These are phyloP conservation scores for Synergus laeviventris DNA, from an alignment of 2,888 invertebrate genomes.

Conservation along the genomic window DNA sequence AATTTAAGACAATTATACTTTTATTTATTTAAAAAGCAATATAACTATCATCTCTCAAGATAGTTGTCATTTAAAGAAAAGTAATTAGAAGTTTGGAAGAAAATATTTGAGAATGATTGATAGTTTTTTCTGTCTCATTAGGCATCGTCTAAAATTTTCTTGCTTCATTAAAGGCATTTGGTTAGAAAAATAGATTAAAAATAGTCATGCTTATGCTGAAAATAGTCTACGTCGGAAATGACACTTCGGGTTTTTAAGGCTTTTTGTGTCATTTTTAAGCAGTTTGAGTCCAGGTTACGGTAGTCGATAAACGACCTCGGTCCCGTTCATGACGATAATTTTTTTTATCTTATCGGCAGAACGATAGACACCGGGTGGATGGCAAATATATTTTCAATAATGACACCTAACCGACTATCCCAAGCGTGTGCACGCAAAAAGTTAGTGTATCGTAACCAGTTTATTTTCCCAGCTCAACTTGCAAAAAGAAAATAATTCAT, in stretches of 20 bases:
- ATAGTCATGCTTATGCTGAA: neutral
- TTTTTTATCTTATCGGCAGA: constrained; percentile 12
- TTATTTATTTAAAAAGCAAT: neutral
- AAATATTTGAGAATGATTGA: neutral
- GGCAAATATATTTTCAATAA: constrained; percentile 11
- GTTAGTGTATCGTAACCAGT: neutral
- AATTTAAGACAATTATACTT: too few species aligned
- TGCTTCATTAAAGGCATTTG: neutral
- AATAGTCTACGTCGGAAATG: neutral
- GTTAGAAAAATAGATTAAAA: neutral
- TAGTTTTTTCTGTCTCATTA: neutral
- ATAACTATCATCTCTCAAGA: neutral
- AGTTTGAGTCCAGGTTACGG: neutral
- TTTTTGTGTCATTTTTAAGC: neutral
- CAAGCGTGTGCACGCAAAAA: neutral
- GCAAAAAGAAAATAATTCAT: neutral
- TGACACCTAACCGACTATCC: neutral
- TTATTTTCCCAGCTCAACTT: neutral
- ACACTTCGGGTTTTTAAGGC: neutral
- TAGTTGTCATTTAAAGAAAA: neutral
- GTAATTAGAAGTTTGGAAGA: neutral
- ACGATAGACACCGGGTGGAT: neutral
- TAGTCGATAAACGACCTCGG: constrained; percentile 12
- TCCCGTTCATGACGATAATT: neutral
- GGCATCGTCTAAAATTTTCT: neutral